These are phyloP conservation scores for Phaonia tiefii DNA, from an alignment of 2,888 invertebrate species.

Conservation along the genomic window DNA sequence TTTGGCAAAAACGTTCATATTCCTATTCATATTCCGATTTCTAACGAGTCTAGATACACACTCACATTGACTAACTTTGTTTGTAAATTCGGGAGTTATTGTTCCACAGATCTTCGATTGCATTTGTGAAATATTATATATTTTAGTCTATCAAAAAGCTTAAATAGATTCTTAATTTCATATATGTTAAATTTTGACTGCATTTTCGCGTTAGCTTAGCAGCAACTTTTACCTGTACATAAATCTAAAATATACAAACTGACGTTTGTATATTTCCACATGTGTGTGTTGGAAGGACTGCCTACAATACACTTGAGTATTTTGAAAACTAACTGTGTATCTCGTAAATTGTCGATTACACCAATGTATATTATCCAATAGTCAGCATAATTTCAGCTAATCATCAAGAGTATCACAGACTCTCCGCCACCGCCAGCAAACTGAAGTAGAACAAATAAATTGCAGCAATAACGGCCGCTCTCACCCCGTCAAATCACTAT, in stretches of 20 bases:
- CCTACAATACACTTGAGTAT: constrained; percentile 55
- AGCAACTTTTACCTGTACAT: constrained; percentile 36
- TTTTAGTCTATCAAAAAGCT: no score
- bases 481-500: neutral
- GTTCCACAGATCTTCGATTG: no score
- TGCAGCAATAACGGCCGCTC: neutral
- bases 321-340: constrained; percentile 46
- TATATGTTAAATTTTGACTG: no score
- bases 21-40: no score
- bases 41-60: no score
- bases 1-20: no score
- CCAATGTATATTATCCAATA: constrained; percentile 60
- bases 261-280: no score
- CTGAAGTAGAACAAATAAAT: neutral
- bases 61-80: no score
- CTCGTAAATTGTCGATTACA: constrained; percentile 56
- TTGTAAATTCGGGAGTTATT: no score
- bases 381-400: constrained; percentile 65
- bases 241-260: constrained; percentile 36
- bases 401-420: constrained; percentile 51
- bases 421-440: neutral
- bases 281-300: constrained; percentile 1
- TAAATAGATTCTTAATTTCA: no score
- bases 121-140: no score
- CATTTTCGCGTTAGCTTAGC: no score